Evolutionary conservation across 2,888 invertebrate species (phyloP).

Genomic region (Cosmia pyralina): DNA sequence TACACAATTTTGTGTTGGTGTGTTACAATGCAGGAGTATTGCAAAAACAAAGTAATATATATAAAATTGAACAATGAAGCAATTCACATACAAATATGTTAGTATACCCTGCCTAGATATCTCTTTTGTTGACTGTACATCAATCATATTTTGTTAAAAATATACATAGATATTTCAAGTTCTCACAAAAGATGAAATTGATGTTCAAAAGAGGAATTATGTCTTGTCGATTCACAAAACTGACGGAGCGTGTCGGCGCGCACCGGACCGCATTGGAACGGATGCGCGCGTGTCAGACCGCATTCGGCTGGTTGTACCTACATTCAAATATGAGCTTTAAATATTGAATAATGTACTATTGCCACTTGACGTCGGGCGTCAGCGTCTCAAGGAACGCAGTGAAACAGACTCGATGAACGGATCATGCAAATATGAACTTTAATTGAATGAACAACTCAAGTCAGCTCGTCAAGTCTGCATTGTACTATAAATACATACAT

Average conservation of each 20-base stretch:
- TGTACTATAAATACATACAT: too few species aligned
- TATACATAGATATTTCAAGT: background rate
- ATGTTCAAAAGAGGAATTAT: background rate
- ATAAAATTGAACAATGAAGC: too few species aligned
- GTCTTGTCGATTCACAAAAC: background rate
- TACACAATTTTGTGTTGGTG: too few species aligned
- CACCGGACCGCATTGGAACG: background rate
- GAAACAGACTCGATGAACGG: too few species aligned
- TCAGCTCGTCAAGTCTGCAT: background rate
- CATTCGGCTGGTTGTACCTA: background rate
- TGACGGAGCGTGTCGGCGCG: background rate
- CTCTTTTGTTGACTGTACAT: too few species aligned
- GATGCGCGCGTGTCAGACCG: background rate
- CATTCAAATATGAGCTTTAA: background rate
- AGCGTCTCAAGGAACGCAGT: background rate
- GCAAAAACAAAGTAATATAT: too few species aligned
- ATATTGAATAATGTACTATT: background rate
- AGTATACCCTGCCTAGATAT: too few species aligned
- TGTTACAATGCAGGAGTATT: too few species aligned
- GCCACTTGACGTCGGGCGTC: background rate
- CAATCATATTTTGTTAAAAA: conserved; percentile 12
- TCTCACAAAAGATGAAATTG: background rate
- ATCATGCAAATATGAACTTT: background rate
- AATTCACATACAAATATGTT: too few species aligned
- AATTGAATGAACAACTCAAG: background rate